Base-by-base conservation (phyloP, 2,888 invertebrate species). In the Tiliacea citrago region DNA sequence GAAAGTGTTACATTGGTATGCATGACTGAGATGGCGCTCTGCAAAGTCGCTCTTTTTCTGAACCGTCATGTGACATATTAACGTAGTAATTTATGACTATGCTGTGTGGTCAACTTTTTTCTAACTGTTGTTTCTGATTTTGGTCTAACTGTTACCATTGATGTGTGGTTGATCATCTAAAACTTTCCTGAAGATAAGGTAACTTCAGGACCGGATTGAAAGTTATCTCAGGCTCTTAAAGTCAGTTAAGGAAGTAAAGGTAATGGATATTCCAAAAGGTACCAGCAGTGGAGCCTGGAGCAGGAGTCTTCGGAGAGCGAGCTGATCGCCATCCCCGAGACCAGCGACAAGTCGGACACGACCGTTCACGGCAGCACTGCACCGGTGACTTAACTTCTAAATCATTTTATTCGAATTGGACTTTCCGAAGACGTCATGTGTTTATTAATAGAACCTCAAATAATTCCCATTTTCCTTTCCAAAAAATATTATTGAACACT, bases 271-370 rank as follows among this genome's bases (percentile, higher is more conserved):
- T 63, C 51, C 53, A 21, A 3, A 67, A 97, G 97, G 79, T 97
- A 97, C 84, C 97, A 97, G 66, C 95, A 95, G 72, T 96, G 96
- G 96, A 97, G 97, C 79, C 90, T 98, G 81, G 98, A 98, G 92
- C 98, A 98, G 81, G 98, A 99, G 93, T 98, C 98, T 84, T 98
- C 98, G 4, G 99, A 99, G 94, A 98, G 98, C 71, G 99, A 99
- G 93, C 95, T 99, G 87, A 98, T 98, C 77, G 98, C 98, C 74
- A 99, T 99, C 91, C 98, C 98, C 21, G 99, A 99, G 96, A 96
- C 96, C 61, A 98, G 98, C 92, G 98, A 98, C 94, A 97, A 98
- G 91, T 98, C 98, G 24, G 98, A 98, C 90, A 98, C 98, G 89
- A 98, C 98, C 2, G 97, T 98, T 29, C 98, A 98, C 88, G 98